Evolutionary conservation across 1,140 invertebrate genomes (phyloP).

Genomic region (Dufourea novaeangliae): DNA sequence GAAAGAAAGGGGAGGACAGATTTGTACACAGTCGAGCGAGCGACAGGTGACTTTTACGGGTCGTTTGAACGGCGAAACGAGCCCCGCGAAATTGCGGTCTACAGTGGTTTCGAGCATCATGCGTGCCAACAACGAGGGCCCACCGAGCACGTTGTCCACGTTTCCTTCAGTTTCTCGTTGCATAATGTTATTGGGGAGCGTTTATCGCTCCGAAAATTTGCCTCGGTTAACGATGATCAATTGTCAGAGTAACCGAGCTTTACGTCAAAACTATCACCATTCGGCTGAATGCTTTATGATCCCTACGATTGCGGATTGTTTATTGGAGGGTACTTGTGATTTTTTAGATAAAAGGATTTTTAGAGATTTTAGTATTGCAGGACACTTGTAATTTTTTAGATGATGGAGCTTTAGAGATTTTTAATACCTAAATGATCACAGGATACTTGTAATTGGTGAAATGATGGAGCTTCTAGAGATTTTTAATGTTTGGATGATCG

Average conservation of each 20-base stretch:
- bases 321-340: not conserved
- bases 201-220: conserved; percentile 19
- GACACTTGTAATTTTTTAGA: too few relatives aligned
- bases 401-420: too few relatives aligned
- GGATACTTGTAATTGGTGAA: too few relatives aligned
- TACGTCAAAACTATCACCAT: not conserved
- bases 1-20: not conserved
- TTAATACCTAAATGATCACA: too few relatives aligned
- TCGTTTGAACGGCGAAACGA: conserved; percentile 30
- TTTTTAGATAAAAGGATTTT: not conserved
- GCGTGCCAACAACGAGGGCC: not conserved
- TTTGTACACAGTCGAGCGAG: not conserved
- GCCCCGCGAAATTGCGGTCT: conserved; percentile 42
- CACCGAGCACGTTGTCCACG: conserved; percentile 7
- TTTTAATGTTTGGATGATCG: too few relatives aligned
- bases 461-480: too few relatives aligned
- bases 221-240: not conserved
- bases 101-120: conserved; percentile 33
- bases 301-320: not conserved
- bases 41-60: conserved; percentile 6
- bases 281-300: not conserved
- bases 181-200: not conserved
- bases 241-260: not conserved
- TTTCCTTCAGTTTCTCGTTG: not conserved
- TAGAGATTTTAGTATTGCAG: not conserved